A percentile compares a stretch with the other conserved stretches of the same genome.
Evolutionary conservation across 2,888 invertebrate genomes (phyloP).

Genomic region (Morpho helenor): DNA sequence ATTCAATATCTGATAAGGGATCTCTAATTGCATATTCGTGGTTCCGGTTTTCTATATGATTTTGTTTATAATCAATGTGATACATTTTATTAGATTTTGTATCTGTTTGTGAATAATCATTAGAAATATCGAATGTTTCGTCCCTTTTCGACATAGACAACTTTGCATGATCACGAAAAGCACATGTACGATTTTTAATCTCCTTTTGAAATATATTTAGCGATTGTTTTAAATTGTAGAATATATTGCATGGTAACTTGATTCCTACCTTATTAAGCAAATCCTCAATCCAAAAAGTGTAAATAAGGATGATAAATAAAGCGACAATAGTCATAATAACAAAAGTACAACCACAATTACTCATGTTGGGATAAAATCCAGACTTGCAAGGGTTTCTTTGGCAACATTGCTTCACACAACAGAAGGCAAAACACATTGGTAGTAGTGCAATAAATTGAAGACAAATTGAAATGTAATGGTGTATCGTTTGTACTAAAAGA

Average conservation of each 20-base stretch:
- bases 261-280: conserved; percentile 28
- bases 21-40: too few relatives aligned
- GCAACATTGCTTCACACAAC: conserved; percentile 33
- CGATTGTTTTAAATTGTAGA: conserved; percentile 19
- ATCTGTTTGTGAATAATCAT: not conserved
- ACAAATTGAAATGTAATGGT: conserved; percentile 33
- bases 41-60: too few relatives aligned
- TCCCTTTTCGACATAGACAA: not conserved
- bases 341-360: conserved; percentile 28
- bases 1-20: too few relatives aligned
- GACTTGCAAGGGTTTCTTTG: conserved; percentile 17
- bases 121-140: not conserved
- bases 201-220: conserved; percentile 3
- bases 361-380: conserved; percentile 19
- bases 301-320: conserved; percentile 31
- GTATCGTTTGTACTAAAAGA: conserved; percentile 33
- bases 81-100: not conserved
- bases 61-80: too few relatives aligned
- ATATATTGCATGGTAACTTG: conserved; percentile 27
- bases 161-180: not conserved
- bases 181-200: conserved; percentile 5
- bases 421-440: conserved; percentile 34
- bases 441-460: conserved; percentile 34
- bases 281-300: conserved; percentile 35
- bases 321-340: conserved; percentile 28